These are phyloP conservation scores for Hiodon alosoides DNA, from an alignment of 2,113 vertebrate genomes.

Conservation along the genomic window DNA sequence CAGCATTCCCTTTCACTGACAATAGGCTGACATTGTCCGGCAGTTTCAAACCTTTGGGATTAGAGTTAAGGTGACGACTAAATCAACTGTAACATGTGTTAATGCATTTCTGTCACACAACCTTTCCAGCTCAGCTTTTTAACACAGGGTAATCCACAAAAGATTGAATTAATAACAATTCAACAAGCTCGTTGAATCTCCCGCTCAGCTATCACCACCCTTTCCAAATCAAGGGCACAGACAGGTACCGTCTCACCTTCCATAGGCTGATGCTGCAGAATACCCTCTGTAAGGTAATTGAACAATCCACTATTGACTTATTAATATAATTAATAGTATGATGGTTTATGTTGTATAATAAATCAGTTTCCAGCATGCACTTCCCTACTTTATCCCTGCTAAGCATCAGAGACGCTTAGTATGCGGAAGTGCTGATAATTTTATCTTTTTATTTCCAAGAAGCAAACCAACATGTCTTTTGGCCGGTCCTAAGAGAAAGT, in stretches of 20 bases:
- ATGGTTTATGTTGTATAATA: too few relatives aligned
- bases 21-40: slow-evolving; percentile 1
- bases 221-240: neutral
- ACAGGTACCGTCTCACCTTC: neutral
- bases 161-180: neutral
- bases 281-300: too few relatives aligned
- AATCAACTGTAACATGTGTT: neutral
- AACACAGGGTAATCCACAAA: neutral
- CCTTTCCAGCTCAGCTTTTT: neutral
- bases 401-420: too few relatives aligned
- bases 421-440: too few relatives aligned
- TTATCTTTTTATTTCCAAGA: too few relatives aligned
- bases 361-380: too few relatives aligned
- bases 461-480: too few relatives aligned
- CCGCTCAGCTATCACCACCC: neutral
- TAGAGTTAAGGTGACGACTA: neutral
- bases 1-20: neutral
- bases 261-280: neutral
- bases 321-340: too few relatives aligned
- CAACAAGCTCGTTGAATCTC: neutral
- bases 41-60: neutral
- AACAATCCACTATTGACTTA: too few relatives aligned
- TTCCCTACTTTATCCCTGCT: too few relatives aligned
- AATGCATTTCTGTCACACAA: neutral
- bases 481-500: too few relatives aligned